phyloP scores from a whole-genome alignment of 1,140 invertebrate species.

The Drosophila willistoni region DNA sequence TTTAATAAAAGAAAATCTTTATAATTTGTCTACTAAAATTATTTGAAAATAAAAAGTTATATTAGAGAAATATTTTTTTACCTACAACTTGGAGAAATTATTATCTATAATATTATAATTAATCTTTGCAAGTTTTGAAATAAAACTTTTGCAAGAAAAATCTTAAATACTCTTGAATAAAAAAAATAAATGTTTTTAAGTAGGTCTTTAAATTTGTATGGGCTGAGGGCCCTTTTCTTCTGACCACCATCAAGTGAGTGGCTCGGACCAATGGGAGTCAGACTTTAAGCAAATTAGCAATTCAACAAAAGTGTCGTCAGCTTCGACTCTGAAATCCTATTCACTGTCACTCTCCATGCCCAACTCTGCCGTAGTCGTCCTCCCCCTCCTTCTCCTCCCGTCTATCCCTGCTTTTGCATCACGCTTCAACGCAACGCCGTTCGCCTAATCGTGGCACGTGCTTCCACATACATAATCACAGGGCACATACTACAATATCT shows the following conservation, averaged over 20 bases:
- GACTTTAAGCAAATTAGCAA: slow-evolving; percentile 75
- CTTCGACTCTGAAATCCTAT: slow-evolving; percentile 29
- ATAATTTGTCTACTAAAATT: too few species aligned
- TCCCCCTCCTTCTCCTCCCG: slow-evolving; percentile 13
- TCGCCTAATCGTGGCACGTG: slow-evolving; percentile 81
- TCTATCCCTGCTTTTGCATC: slow-evolving; percentile 1
- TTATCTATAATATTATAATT: too few species aligned
- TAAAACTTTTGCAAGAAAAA: too few species aligned
- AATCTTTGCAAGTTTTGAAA: too few species aligned
- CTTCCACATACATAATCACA: slow-evolving; percentile 76
- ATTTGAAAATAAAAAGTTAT: too few species aligned
- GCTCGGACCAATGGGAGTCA: slow-evolving; percentile 38
- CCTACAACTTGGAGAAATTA: too few species aligned
- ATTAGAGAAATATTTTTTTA: too few species aligned
- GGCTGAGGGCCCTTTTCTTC: slow-evolving; percentile 1
- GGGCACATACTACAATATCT: slow-evolving; percentile 33
- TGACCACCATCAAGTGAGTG: slow-evolving; percentile 12
- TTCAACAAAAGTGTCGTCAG: slow-evolving; percentile 65
- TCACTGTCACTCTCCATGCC: slow-evolving; percentile 2
- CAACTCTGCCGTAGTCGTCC: slow-evolving; percentile 19
- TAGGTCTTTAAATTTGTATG: too few species aligned
- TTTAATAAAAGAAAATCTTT: too few species aligned
- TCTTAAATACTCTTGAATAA: background rate
- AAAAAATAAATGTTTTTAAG: background rate
- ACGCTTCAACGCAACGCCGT: slow-evolving; percentile 66